Conservation (phyloP, 2,888 invertebrate species). For the Zonitis immaculata region DNA sequence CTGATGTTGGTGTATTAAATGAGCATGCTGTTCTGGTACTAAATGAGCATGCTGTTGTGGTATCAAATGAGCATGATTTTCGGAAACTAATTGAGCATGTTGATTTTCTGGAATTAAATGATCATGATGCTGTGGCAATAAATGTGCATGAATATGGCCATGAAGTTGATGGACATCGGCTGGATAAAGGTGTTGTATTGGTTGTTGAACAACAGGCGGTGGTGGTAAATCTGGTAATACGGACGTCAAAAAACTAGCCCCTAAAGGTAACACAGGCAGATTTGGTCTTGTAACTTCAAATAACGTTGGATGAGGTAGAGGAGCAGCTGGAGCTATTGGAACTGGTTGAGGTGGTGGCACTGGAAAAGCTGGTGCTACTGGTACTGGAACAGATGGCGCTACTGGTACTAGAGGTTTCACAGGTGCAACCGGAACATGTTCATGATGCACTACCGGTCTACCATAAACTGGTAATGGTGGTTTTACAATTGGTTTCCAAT, state of each 20-base stretch:
- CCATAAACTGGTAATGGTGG: neutral
- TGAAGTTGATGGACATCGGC: conserved; percentile 5
- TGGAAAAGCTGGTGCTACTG: too few species aligned
- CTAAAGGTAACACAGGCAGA: conserved; percentile 37
- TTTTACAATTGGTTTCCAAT: conserved; percentile 12
- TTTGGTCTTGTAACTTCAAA: conserved; percentile 39
- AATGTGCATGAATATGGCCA: too few species aligned
- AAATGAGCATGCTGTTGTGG: conserved; percentile 4
- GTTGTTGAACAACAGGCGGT: too few species aligned
- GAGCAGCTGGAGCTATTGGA: conserved; percentile 10
- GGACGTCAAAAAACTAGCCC: conserved; percentile 28
- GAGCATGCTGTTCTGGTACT: conserved; percentile 21
- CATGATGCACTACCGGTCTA: neutral
- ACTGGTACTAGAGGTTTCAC: conserved; percentile 12
- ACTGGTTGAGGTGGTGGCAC: conserved; percentile 9
- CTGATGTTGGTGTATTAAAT: conserved; percentile 12
- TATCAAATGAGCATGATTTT: conserved; percentile 12
- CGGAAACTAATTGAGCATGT: too few species aligned
- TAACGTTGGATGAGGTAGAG: conserved; percentile 14
- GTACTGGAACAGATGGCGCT: neutral
- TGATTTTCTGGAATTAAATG: too few species aligned
- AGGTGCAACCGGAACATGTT: too few species aligned
- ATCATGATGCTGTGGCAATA: too few species aligned
- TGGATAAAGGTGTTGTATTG: conserved; percentile 6
- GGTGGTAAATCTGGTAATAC: too few species aligned